Evolutionary conservation across 2,888 invertebrate species (phyloP), one percentile per base, ranked within the genome.

Genomic region (Drosophila tripunctata): DNA sequence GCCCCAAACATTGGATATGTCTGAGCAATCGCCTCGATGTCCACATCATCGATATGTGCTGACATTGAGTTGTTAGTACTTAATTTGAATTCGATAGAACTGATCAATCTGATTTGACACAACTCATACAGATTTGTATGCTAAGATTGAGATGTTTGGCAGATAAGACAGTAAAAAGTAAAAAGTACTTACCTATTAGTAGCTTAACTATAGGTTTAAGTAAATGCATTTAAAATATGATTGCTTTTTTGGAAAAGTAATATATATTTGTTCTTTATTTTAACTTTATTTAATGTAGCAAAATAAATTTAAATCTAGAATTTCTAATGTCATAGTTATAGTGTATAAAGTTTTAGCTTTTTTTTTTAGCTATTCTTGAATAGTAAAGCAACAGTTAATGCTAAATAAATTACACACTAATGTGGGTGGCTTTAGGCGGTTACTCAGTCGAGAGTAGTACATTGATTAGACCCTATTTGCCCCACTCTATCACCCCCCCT

Each of bases 341-440:
- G n/a, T 4, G 6, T 5, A 15, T 36, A 24, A 6, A 48, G 17
- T 27, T 17, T 5, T 15, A 36, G 12, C n/a, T 8, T n/a, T 7
- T 24, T n/a, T n/a, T 27, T 24, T 2, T 4, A n/a, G 1, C 4
- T 4, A 19, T 30, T 27, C 27, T 12, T 21, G 60, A 33, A 66
- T 30, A 66, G 56, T 56, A 48, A 63, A 58, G 76, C 76, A 75
- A 76, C 81, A 75, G 78, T 74, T 84, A 73, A 78, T 76, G 60
- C 60, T 76, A 76, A 84, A 78, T 78, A 84, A 74, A 80, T 80
- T 73, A 84, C 76, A 61, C 51, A 35, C 57, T 70, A 64, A 74
- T 76, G 71, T 58, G 56, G 73, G 38, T 69, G 78, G 70, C 69
- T 66, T 43, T 7, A 36, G 69, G 54, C 43, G 54, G 41, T 30